Conservation (phyloP, 2,888 invertebrate genomes). For the Diarsia rubi region DNA sequence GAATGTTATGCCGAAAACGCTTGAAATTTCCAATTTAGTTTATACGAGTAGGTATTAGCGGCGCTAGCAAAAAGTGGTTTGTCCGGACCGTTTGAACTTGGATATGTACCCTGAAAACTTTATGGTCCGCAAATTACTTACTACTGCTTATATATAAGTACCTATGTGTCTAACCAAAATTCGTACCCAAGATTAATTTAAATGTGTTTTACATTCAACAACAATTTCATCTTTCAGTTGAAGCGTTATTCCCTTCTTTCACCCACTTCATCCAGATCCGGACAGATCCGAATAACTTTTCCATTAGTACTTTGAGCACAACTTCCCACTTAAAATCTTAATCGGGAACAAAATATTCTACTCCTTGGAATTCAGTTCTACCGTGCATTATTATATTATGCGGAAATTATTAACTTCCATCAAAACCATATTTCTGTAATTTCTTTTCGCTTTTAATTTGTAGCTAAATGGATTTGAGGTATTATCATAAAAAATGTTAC, state of each 20-base stretch:
- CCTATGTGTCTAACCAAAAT: constrained; percentile 38
- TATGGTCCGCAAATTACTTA: constrained; percentile 27
- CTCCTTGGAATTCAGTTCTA: constrained; percentile 69
- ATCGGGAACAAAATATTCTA: constrained; percentile 81
- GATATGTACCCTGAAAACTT: constrained; percentile 25
- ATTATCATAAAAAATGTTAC: constrained; percentile 27
- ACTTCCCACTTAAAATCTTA: constrained; percentile 84
- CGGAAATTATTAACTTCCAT: constrained; percentile 73
- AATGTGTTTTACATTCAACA: constrained; percentile 78
- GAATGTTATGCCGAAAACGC: constrained; percentile 39
- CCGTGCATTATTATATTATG: constrained; percentile 76
- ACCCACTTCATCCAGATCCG: constrained; percentile 73
- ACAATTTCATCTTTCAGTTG: constrained; percentile 74
- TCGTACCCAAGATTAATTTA: constrained; percentile 66
- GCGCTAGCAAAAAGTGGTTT: constrained; percentile 26
- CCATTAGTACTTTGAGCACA: constrained; percentile 80
- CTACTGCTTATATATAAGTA: constrained; percentile 34
- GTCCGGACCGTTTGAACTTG: constrained; percentile 22
- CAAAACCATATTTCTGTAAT: constrained; percentile 67
- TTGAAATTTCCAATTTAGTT: constrained; percentile 27
- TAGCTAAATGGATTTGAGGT: constrained; percentile 50
- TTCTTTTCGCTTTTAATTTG: constrained; percentile 56
- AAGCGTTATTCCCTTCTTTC: constrained; percentile 75
- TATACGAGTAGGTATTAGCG: constrained; percentile 19
- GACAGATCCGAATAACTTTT: constrained; percentile 80